These are phyloP conservation scores for Eulacestoma nigropectus DNA, from an alignment of 2,113 vertebrate species.

Conservation along the genomic window DNA sequence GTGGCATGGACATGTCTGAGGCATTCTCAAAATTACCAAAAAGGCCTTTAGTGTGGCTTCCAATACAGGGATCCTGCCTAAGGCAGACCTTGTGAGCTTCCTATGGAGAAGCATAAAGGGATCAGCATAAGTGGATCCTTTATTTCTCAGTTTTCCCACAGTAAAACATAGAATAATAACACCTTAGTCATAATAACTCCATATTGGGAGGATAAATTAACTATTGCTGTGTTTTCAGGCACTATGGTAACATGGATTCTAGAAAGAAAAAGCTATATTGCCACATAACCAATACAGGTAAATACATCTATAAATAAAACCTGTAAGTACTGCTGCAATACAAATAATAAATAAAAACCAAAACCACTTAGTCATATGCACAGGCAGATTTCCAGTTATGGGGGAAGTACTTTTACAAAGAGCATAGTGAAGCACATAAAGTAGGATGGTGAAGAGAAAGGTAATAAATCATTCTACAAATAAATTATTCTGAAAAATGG, in stretches of 20 bases:
- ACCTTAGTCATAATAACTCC: neutral
- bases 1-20: neutral
- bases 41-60: neutral
- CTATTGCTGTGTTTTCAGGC: neutral
- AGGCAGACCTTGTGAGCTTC: neutral
- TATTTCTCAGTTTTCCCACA: neutral
- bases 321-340: neutral
- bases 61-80: neutral
- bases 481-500: conserved; percentile 9
- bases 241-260: neutral
- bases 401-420: conserved; percentile 13
- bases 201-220: neutral
- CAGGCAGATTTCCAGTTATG: conserved; percentile 9
- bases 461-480: conserved; percentile 13
- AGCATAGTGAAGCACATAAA: neutral
- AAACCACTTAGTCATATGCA: neutral
- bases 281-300: neutral
- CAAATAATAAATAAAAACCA: conserved; percentile 34
- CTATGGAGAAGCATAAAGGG: neutral
- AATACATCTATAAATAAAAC: conserved; percentile 22
- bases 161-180: neutral
- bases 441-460: neutral
- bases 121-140: neutral
- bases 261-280: neutral
- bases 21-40: neutral